Conservation (phyloP, 1,140 invertebrate genomes). For the Brachionus plicatilis region DNA sequence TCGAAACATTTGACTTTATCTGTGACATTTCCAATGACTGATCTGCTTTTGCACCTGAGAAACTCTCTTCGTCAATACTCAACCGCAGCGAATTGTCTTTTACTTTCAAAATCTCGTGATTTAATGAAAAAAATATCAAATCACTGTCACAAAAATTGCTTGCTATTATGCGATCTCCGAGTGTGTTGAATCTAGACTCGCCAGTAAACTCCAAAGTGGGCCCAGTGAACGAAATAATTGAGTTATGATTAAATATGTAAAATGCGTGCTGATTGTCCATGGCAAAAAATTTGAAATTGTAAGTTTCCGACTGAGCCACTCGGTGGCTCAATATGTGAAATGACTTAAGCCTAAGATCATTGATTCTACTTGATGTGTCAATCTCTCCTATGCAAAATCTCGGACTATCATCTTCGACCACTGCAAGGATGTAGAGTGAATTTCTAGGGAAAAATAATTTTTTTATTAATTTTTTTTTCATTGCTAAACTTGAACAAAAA, state of each 20-base stretch:
- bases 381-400: conserved; percentile 24
- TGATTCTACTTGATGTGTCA: neutral
- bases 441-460: neutral
- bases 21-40: conserved; percentile 14
- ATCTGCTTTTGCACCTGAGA: neutral
- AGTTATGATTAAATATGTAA: conserved; percentile 13
- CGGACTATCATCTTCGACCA: neutral
- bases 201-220: conserved; percentile 28
- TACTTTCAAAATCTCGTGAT: conserved; percentile 18
- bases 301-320: neutral
- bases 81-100: conserved; percentile 28
- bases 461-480: too few species aligned
- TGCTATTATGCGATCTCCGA: conserved; percentile 25
- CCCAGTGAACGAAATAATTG: conserved; percentile 25
- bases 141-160: conserved; percentile 25
- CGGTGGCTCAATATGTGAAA: conserved; percentile 2
- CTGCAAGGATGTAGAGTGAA: conserved; percentile 12
- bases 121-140: conserved; percentile 32
- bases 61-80: conserved; percentile 27
- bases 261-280: conserved; percentile 30
- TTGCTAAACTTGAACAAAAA: neutral
- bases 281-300: neutral
- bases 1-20: neutral
- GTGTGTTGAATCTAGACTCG: conserved; percentile 28
- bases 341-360: neutral